phyloP scores from a whole-genome alignment of 1,140 invertebrate species.

The Bemisia tabaci region DNA sequence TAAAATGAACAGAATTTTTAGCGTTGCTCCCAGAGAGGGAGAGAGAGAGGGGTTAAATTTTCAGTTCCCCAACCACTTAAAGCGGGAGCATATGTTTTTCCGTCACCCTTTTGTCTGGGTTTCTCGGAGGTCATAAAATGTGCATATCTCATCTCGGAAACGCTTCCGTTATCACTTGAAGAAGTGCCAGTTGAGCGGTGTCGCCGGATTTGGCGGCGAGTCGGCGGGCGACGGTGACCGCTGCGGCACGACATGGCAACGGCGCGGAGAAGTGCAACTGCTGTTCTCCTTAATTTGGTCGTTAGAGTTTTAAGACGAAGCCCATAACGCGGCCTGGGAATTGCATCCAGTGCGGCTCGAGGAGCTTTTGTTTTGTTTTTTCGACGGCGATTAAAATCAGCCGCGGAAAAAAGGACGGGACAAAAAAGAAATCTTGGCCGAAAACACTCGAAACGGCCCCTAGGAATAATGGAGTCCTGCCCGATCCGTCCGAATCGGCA shows the following conservation, averaged over 20 bases:
- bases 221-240: no score
- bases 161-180: no score
- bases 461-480: neutral
- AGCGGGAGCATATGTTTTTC: no score
- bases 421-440: neutral
- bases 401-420: neutral
- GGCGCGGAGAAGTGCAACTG: neutral
- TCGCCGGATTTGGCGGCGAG: no score
- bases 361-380: neutral
- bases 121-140: no score
- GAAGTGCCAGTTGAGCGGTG: neutral
- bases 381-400: neutral
- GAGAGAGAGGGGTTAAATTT: no score
- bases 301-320: neutral
- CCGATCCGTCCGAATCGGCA: neutral
- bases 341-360: neutral
- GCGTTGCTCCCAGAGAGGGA: no score
- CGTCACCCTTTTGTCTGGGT: no score
- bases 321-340: neutral
- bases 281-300: neutral
- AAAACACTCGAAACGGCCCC: neutral
- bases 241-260: no score
- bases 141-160: no score
- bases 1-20: no score
- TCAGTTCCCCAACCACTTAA: no score